These are phyloP conservation scores for Archilochus colubris DNA, from an alignment of 2,113 vertebrate genomes.

Conservation along the genomic window DNA sequence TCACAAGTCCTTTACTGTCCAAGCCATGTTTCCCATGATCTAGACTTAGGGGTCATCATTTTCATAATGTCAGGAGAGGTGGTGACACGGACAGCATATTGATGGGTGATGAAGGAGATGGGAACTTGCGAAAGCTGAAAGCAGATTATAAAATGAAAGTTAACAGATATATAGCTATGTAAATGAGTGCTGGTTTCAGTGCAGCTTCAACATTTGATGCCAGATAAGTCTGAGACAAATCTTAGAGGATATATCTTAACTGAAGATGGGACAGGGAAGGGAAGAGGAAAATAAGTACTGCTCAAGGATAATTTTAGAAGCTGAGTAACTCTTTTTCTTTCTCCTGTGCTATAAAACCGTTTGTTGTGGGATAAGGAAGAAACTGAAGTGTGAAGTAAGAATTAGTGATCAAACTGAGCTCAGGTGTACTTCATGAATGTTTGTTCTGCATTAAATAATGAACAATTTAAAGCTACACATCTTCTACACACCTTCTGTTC, in stretches of 20 bases:
- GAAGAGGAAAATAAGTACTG: background rate
- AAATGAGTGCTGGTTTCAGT: background rate
- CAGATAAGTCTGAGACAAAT: background rate
- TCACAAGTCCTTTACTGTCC: too few species aligned
- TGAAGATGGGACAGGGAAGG: background rate
- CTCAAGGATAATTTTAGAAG: background rate
- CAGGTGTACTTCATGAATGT: background rate
- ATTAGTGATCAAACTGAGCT: background rate
- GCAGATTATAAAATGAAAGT: background rate
- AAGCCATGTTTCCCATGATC: too few species aligned
- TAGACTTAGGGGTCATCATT: too few species aligned
- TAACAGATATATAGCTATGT: background rate
- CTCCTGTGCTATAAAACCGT: background rate
- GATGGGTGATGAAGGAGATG: background rate
- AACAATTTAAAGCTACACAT: background rate
- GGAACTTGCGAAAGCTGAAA: background rate
- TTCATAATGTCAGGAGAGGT: too few species aligned
- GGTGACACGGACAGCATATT: background rate
- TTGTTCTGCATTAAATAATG: background rate
- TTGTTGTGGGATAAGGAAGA: background rate
- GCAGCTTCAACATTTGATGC: background rate
- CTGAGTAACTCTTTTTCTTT: background rate
- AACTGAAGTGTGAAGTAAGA: background rate
- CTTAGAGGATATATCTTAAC: background rate
- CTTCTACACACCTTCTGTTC: background rate